Evolutionary conservation across 1,140 invertebrate species (phyloP).

Genomic region (Diprion similis): DNA sequence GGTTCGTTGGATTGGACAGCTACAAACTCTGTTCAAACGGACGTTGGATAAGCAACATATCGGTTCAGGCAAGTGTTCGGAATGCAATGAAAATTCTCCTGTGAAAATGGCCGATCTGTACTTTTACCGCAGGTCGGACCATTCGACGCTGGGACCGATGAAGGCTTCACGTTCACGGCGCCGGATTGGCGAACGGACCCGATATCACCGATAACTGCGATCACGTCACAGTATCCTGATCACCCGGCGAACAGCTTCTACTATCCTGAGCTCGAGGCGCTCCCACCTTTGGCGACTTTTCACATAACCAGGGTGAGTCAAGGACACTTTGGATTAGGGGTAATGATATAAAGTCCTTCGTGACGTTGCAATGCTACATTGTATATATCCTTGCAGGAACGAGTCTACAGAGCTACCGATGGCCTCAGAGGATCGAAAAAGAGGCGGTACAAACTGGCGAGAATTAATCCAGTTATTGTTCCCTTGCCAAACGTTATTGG

Average conservation of each 20-base stretch:
- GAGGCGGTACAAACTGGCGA: background rate
- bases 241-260: constrained; percentile 69
- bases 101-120: background rate
- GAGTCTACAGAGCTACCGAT: background rate
- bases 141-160: constrained; percentile 74
- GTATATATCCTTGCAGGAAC: background rate
- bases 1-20: constrained; percentile 71
- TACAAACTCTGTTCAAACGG: constrained; percentile 70
- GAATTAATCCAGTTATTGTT: background rate
- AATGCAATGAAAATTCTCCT: too few species aligned
- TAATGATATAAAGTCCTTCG: background rate
- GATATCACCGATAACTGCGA: constrained; percentile 63
- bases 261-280: constrained; percentile 55
- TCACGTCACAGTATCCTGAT: constrained; percentile 63
- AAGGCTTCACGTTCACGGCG: constrained; percentile 72
- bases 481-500: background rate
- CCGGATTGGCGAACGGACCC: constrained; percentile 67
- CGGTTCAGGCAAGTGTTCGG: constrained; percentile 58
- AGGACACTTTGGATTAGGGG: background rate
- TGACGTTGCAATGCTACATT: background rate
- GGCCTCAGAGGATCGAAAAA: background rate
- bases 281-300: constrained; percentile 64
- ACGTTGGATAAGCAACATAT: constrained; percentile 67
- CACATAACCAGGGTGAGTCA: constrained; percentile 12
- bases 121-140: constrained; percentile 59